Base-by-base conservation (phyloP, 2,888 invertebrate genomes). In the Habrosyne pyritoides region DNA sequence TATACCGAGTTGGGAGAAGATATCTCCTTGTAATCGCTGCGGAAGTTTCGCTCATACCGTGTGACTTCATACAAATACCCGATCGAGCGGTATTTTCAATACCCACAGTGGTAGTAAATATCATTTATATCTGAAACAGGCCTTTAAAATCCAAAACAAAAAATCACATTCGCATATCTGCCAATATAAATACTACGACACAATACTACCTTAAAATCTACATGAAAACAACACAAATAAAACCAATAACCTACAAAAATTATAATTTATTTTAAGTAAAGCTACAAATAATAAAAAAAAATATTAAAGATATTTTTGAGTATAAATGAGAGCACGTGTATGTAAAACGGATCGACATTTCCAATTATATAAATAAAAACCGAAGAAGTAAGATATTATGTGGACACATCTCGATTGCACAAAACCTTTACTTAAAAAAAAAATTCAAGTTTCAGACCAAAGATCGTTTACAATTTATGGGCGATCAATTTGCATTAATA, bases 241-340 rank as follows among this genome's bases (percentile, higher is more conserved):
- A 87, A 87, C 78, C 63, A 72, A 63, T 60, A 42, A 55, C 33
- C 57, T 89, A 84, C 67, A 86, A 88, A n/a, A 89, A 84, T 84
- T 89, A 90, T 90, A 89, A 89, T 90, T 91, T 91, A 90, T 75
- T 74, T 83, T 73, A 80, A 78, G 79, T 84, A 86, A 82, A 85
- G 76, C 84, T 89, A 89, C 71, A 78, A 73, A 18, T 42, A 42
- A 18, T 81, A 84, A 82, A 85, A 83, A 86, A 85, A 86, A 83
- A 83, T 81, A 84, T 72, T 77, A 74, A 83, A 79, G 73, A 68
- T n/a, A n/a, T 76, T 76, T 77, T 76, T 86, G 88, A 89, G 88
- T 89, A 89, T 87, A 84, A 81, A 79, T 22, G 61, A 66, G 67
- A 65, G 65, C 64, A 70, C 63, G 57, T 56, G 56, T 54, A 28